Evolutionary conservation across 2,113 vertebrate species (phyloP), one percentile per base, ranked within the genome.

Genomic region (Tragelaphus scriptus): DNA sequence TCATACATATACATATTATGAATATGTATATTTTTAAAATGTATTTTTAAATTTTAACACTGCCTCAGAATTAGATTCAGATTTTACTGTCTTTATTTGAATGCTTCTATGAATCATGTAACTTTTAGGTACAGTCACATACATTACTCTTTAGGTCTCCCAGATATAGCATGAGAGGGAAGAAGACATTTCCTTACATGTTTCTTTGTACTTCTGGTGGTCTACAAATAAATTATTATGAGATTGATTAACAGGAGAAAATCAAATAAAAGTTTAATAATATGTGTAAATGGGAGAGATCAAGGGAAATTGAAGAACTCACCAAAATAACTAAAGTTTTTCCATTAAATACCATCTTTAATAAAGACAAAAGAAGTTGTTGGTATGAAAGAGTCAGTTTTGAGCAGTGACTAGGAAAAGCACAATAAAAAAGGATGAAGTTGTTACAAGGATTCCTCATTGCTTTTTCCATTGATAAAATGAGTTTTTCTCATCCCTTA

Each of bases 51-150:
- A 36, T 5, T 7, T 84, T 13, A 88, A 8, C 36, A 32, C 25
- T 58, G 16, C 19, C 63, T 61, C 28, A 84, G 8, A 82, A 71
- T 87, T 59, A 14, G 9, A 82, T 79, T 25, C 58, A 71, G 11
- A 59, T 19, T 71, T 56, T 11, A 75, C 8, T 88, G 0, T 49
- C 4, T 65, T 92, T 88, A 88, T 85, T 79, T 32, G 51, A 32
- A 10, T 2, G 0, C 2, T 65, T 53, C 11, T n/a, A 47, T 17
- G 61, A 3, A 61, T 53, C 4, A 36, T 16, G 2, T 36, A 63
- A 7, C 71, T 75, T 91, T 90, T 55, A 82, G 21, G 5, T 47
- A 0, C 0, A 49, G 1, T 61, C n/a, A 92, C 11, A 58, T 49
- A 32, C 4, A 44, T 51, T 71, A 75, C 9, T 71, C 13, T 85